Conservation (phyloP, 2,113 vertebrate genomes). For the Spea multiplicata region DNA sequence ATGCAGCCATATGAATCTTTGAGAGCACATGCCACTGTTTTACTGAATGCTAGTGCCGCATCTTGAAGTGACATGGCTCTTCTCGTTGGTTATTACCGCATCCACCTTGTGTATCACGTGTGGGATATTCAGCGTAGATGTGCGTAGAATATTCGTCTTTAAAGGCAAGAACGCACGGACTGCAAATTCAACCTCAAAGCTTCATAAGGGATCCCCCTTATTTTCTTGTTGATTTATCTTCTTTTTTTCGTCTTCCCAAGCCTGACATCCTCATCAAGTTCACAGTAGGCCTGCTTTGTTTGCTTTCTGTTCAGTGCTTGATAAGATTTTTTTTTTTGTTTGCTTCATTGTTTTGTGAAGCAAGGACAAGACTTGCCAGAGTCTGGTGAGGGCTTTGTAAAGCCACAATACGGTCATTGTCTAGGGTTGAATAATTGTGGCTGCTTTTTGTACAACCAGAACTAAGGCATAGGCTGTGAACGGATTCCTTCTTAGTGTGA, state of each 20-base stretch:
- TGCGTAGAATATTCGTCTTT: too few species aligned
- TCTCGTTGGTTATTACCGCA: too few species aligned
- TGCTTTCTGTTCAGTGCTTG: constrained; percentile 96
- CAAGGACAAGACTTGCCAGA: constrained; percentile 94
- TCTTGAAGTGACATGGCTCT: too few species aligned
- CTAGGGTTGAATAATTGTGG: constrained; percentile 95
- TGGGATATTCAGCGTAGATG: too few species aligned
- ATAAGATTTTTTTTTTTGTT: constrained; percentile 85
- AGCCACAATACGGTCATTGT: constrained; percentile 99
- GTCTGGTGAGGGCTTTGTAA: constrained; percentile 88
- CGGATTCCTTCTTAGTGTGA: constrained; percentile 96
- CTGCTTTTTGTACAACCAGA: constrained; percentile 96
- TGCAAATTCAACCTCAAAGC: constrained; percentile 69
- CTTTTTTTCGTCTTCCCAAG: constrained; percentile 68
- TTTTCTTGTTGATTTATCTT: constrained; percentile 75
- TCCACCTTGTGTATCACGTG: too few species aligned
- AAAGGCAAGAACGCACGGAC: neutral
- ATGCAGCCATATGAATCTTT: too few species aligned
- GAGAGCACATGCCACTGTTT: too few species aligned
- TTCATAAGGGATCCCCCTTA: constrained; percentile 61
- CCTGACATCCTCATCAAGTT: constrained; percentile 88
- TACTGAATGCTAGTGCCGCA: too few species aligned
- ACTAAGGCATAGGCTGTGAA: constrained; percentile 96
- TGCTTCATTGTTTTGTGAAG: constrained; percentile 86
- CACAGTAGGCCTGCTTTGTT: constrained; percentile 96